A percentile compares a stretch with the other conserved stretches of the same genome.
These are phyloP conservation scores for Diploscapter pachys DNA, from an alignment of 1,140 invertebrate genomes.

Conservation along the genomic window DNA sequence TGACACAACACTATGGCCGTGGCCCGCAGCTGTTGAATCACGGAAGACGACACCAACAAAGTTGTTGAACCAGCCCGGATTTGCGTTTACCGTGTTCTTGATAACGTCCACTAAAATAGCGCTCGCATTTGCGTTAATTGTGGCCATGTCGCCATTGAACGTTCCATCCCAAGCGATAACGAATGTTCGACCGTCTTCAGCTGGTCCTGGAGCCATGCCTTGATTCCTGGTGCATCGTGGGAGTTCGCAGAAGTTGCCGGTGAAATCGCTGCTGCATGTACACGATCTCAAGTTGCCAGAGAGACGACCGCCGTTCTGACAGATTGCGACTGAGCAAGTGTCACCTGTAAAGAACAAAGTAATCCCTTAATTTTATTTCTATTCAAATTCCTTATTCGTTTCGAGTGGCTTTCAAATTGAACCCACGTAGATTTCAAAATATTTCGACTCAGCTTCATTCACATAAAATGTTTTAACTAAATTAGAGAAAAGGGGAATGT, in stretches of 20 bases:
- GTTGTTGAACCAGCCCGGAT: constrained; percentile 26
- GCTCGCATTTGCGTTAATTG: neutral
- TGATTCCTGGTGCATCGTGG: constrained; percentile 22
- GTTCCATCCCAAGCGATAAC: constrained; percentile 24
- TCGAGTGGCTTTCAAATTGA: no score
- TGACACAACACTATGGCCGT: constrained; percentile 5
- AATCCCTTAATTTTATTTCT: no score
- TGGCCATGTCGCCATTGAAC: constrained; percentile 17
- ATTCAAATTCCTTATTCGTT: no score
- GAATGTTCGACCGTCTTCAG: constrained; percentile 13
- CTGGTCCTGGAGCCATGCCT: constrained; percentile 7
- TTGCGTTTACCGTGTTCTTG: neutral
- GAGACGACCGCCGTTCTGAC: constrained; percentile 17
- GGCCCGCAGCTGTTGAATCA: constrained; percentile 13
- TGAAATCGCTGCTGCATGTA: constrained; percentile 13
- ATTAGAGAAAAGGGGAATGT: no score
- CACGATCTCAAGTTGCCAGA: constrained; percentile 14
- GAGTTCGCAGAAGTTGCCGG: constrained; percentile 28
- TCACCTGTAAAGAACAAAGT: no score
- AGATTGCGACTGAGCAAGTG: neutral
- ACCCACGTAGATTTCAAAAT: no score
- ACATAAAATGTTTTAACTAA: no score
- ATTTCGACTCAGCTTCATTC: no score
- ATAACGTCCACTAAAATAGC: no score
- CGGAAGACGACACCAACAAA: constrained; percentile 35